Conservation (phyloP, 2,113 vertebrate species). For the Solea solea region DNA sequence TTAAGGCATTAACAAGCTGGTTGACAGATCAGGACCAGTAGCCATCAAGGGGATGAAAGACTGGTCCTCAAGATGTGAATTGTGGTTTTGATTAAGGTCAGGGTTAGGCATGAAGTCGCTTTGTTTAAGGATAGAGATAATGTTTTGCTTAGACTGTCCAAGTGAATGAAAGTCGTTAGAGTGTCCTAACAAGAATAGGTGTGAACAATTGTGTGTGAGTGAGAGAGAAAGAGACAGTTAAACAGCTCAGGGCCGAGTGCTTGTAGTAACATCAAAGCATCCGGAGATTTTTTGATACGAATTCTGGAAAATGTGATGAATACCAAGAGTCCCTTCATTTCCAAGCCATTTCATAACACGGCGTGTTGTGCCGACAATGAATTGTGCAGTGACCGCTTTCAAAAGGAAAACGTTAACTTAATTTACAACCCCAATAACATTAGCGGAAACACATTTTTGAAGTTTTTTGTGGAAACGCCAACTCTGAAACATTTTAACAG, state of each 20-base stretch:
- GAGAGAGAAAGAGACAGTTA: background rate
- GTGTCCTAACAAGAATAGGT: too few species aligned
- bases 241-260: constrained; percentile 5
- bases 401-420: constrained; percentile 10
- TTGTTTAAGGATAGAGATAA: too few species aligned
- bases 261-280: background rate
- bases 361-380: background rate
- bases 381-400: constrained; percentile 11
- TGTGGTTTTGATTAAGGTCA: too few species aligned
- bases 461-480: background rate
- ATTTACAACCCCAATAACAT: constrained; percentile 3
- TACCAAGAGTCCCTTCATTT: background rate
- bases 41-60: too few species aligned
- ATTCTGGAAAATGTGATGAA: constrained; percentile 12
- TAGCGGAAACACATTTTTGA: too few species aligned
- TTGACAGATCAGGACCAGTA: too few species aligned
- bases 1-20: too few species aligned
- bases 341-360: background rate
- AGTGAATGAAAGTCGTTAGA: too few species aligned
- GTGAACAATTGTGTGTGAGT: background rate
- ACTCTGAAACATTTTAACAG: background rate
- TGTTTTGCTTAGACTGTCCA: too few species aligned
- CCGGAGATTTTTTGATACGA: background rate
- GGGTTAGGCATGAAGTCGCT: too few species aligned
- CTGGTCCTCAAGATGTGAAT: too few species aligned